Evolutionary conservation across 2,888 invertebrate genomes (phyloP).

Genomic region (Yponomeuta malinellus): DNA sequence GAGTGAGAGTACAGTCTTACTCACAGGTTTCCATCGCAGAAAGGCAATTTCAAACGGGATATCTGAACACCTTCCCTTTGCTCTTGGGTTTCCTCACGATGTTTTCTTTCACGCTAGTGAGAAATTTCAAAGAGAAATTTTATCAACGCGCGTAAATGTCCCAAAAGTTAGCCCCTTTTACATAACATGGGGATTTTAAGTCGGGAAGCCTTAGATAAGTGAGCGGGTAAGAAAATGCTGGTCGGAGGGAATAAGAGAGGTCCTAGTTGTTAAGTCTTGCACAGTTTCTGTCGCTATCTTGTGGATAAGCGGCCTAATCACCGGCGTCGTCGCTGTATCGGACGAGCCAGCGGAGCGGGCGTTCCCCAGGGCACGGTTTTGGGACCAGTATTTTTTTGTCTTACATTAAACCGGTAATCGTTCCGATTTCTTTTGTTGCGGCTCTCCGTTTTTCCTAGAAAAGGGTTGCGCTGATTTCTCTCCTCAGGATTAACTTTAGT

Average conservation of each 20-base stretch:
- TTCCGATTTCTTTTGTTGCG: constrained; percentile 72
- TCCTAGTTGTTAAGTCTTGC: constrained; percentile 76
- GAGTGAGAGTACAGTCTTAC: too few relatives aligned
- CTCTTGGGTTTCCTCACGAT: too few relatives aligned
- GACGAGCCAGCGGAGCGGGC: constrained; percentile 57
- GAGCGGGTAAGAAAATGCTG: constrained; percentile 66
- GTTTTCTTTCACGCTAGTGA: too few relatives aligned
- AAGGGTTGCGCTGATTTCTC: constrained; percentile 9
- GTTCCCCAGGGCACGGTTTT: constrained; percentile 70
- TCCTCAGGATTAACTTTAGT: background rate
- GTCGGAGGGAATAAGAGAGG: constrained; percentile 72
- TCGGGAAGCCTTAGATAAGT: constrained; percentile 66
- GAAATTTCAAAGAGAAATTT: background rate
- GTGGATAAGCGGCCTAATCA: constrained; percentile 75
- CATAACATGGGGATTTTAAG: constrained; percentile 67
- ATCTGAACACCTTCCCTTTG: background rate
- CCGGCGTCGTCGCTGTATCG: constrained; percentile 75
- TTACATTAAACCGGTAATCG: constrained; percentile 72
- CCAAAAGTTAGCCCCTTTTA: constrained; percentile 46
- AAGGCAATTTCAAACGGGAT: background rate
- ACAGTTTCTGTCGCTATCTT: constrained; percentile 75
- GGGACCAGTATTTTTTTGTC: constrained; percentile 73
- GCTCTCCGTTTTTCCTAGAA: constrained; percentile 47
- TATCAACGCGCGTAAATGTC: constrained; percentile 35
- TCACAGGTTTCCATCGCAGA: too few relatives aligned